A percentile compares a stretch with the other conserved stretches of the same genome.
Evolutionary conservation across 1,140 invertebrate species (phyloP).

Genomic region (Tetramorium simillimum): DNA sequence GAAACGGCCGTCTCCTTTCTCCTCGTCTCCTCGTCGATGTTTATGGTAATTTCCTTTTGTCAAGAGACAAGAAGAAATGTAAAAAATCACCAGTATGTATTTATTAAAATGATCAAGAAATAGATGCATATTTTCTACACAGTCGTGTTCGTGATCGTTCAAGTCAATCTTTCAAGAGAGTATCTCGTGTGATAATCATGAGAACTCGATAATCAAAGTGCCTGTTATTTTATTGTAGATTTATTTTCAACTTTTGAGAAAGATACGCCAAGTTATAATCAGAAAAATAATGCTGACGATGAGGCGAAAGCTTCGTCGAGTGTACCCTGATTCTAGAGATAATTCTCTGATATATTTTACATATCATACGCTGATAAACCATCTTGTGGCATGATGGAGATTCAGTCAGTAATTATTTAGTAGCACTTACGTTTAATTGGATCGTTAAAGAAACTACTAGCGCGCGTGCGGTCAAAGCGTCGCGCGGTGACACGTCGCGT

Average conservation of each 20-base stretch:
- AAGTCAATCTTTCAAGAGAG: not conserved
- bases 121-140: not conserved
- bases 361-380: not conserved
- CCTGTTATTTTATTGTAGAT: not conserved
- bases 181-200: too few species aligned
- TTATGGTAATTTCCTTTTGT: not conserved
- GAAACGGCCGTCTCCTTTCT: not conserved
- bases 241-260: not conserved
- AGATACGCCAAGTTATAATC: not conserved
- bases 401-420: slow-evolving; percentile 41
- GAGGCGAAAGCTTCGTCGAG: not conserved
- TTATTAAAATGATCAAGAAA: not conserved
- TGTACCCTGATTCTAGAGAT: not conserved
- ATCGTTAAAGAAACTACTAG: slow-evolving; percentile 63
- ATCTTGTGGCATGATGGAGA: not conserved
- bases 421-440: slow-evolving; percentile 60
- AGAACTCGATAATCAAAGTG: not conserved
- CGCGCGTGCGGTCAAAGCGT: slow-evolving; percentile 1
- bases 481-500: too few species aligned
- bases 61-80: not conserved
- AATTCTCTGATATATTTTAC: slow-evolving; percentile 6
- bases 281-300: not conserved
- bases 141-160: not conserved
- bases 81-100: not conserved
- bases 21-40: not conserved